Evolutionary conservation across 2,797 vertebrate species (phyloP).

Genomic region (Brachymystax lenok): DNA sequence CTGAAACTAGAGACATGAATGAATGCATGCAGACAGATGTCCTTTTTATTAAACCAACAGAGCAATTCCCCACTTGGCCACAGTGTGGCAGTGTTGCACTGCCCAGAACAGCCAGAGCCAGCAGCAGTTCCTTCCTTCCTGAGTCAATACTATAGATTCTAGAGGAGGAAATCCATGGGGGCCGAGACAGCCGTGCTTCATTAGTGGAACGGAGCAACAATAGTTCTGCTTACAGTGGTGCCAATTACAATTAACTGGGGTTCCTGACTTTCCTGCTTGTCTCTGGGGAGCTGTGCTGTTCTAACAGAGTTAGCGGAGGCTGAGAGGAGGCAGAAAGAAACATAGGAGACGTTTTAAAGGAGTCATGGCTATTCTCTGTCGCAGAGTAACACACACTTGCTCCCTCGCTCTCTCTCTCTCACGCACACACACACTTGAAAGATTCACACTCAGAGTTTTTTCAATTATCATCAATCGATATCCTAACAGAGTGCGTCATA

Average conservation of each 20-base stretch:
- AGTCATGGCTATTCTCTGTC: background rate
- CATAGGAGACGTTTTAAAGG: conserved; percentile 1
- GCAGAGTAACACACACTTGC: background rate
- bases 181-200: conserved; percentile 60
- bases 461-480: conserved; percentile 9
- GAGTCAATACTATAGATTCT: conserved; percentile 65
- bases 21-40: background rate
- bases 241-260: conserved; percentile 71
- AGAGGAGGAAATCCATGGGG: conserved; percentile 56
- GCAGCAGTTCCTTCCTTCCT: background rate
- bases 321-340: conserved; percentile 15
- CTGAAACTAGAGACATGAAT: background rate
- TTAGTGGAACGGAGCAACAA: conserved; percentile 59
- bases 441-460: background rate
- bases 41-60: background rate
- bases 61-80: conserved; percentile 48
- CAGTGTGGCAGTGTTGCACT: conserved; percentile 67
- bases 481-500: background rate
- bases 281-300: conserved; percentile 24
- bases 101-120: conserved; percentile 2
- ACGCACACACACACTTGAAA: background rate
- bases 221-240: conserved; percentile 59
- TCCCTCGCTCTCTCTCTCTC: too few species aligned
- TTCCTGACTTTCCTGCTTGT: conserved; percentile 42
- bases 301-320: conserved; percentile 46